A percentile compares a stretch with the other conserved stretches of the same genome.
phyloP scores from a whole-genome alignment of 1,140 invertebrate genomes.

The Caligus rogercresseyi region DNA sequence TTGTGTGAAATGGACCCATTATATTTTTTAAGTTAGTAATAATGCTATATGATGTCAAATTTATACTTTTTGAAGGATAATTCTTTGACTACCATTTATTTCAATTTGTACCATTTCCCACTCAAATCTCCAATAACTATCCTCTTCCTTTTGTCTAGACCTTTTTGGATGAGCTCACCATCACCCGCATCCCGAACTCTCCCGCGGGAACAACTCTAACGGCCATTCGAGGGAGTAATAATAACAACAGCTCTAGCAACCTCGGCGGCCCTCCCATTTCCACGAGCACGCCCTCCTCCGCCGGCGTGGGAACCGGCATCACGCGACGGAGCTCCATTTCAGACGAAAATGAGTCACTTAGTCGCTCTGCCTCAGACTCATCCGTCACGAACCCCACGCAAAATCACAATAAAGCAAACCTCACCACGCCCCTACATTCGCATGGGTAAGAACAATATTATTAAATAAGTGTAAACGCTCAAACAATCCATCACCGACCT shows the following conservation, averaged over 20 bases:
- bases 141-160: conserved; percentile 5
- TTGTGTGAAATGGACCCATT: no score
- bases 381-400: conserved; percentile 48
- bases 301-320: not conserved
- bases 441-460: conserved; percentile 39
- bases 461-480: not conserved
- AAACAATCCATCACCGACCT: not conserved
- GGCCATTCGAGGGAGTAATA: conserved; percentile 13
- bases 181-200: conserved; percentile 22
- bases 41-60: no score
- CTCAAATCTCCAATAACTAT: conserved; percentile 11
- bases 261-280: not conserved
- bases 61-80: no score
- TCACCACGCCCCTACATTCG: conserved; percentile 47
- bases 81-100: no score
- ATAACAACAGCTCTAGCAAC: not conserved
- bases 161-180: conserved; percentile 21
- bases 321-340: conserved; percentile 29
- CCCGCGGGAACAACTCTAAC: conserved; percentile 21
- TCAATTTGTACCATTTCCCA: not conserved
- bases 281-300: not conserved
- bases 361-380: conserved; percentile 67
- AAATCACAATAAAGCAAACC: conserved; percentile 40
- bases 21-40: no score
- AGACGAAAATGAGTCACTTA: conserved; percentile 62